Conservation (phyloP, 2,797 vertebrate species). For the Muraenolepis orangiensis region DNA sequence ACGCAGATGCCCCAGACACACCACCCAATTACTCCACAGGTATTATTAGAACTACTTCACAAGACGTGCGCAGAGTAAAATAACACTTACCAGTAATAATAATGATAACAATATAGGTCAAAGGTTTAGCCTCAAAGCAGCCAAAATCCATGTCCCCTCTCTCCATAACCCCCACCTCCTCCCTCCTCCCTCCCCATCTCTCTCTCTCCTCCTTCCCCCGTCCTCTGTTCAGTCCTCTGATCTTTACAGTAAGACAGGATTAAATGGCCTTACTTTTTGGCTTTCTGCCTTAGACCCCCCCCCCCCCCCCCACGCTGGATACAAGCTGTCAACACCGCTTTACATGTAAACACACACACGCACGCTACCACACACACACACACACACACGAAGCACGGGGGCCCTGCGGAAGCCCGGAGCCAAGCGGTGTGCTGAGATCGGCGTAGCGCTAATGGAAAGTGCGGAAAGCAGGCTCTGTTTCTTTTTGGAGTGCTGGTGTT, state of each 20-base stretch:
- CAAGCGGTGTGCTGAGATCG: neutral
- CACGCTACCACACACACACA: neutral
- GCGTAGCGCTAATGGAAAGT: neutral
- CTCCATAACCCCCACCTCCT: neutral
- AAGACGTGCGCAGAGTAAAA: neutral
- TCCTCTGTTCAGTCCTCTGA: neutral
- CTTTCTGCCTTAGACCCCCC: constrained; percentile 27
- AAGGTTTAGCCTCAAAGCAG: no score
- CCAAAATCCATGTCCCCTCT: neutral
- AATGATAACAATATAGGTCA: neutral
- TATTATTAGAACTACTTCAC: neutral
- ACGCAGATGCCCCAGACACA: neutral
- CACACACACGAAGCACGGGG: neutral
- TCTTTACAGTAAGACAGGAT: neutral
- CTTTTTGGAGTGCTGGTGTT: neutral
- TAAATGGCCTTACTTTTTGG: constrained; percentile 12
- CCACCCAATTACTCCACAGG: no score
- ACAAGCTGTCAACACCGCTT: constrained; percentile 57
- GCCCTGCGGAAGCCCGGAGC: neutral
- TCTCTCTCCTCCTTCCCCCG: neutral
- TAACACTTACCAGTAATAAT: neutral
- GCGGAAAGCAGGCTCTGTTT: neutral
- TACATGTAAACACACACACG: constrained; percentile 38
- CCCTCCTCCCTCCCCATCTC: neutral
- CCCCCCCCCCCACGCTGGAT: constrained; percentile 37